Evolutionary conservation across 1,140 invertebrate species (phyloP).

Genomic region (Globodera rostochiensis): DNA sequence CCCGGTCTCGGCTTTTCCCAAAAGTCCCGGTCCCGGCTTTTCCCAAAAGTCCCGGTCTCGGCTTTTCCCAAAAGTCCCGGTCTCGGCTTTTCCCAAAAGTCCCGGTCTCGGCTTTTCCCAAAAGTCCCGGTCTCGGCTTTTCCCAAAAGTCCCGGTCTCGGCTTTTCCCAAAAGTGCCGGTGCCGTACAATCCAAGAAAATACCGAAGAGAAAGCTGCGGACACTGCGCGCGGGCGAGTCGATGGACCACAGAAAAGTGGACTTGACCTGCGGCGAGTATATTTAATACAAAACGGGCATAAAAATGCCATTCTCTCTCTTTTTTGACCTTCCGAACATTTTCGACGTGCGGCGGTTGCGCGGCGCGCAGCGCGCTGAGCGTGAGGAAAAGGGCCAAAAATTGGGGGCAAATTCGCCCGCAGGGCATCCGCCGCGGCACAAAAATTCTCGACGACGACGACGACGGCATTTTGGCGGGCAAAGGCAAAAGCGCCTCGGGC

Average conservation of each 20-base stretch:
- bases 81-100: no score
- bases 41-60: no score
- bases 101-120: no score
- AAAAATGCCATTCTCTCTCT: no score
- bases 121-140: no score
- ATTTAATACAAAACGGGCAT: not conserved
- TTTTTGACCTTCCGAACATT: not conserved
- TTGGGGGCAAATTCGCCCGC: not conserved
- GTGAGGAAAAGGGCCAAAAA: not conserved
- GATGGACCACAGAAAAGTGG: constrained; percentile 38
- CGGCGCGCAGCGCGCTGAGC: not conserved
- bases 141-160: no score
- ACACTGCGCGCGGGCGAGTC: constrained; percentile 29
- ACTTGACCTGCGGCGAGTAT: constrained; percentile 11
- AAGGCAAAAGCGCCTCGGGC: not conserved
- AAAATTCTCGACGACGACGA: not conserved
- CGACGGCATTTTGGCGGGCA: not conserved
- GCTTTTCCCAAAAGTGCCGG: no score
- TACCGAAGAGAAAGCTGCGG: constrained; percentile 38
- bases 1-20: no score
- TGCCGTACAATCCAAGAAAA: not conserved
- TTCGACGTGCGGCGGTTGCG: not conserved
- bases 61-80: no score
- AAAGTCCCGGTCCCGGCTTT: no score
- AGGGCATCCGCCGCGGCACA: not conserved